phyloP scores from a whole-genome alignment of 1,140 invertebrate genomes.

The Bombus confusus region DNA sequence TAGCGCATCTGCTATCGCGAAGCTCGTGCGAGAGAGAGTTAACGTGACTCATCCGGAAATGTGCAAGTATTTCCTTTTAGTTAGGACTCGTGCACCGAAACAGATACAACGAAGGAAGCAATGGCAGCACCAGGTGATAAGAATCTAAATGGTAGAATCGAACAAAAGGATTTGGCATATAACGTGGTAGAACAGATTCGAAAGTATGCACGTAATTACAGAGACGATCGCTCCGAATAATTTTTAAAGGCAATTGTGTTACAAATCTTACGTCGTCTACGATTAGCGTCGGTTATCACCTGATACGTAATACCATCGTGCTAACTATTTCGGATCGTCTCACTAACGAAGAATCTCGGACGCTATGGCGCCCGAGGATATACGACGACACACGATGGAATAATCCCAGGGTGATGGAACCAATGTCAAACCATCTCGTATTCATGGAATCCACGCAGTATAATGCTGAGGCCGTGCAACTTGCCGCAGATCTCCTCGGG shows the following conservation, averaged over 20 bases:
- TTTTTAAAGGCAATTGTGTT: no score
- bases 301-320: neutral
- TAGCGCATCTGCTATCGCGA: neutral
- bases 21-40: no score
- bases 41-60: neutral
- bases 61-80: neutral
- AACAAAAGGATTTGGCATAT: neutral
- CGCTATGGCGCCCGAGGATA: neutral
- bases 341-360: neutral
- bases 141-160: no score
- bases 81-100: neutral
- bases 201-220: neutral
- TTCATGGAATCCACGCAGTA: neutral
- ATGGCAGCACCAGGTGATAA: no score
- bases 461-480: neutral
- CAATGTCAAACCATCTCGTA: neutral
- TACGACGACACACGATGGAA: neutral
- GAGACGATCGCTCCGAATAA: neutral
- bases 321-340: neutral
- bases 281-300: no score
- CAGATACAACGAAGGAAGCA: neutral
- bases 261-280: neutral
- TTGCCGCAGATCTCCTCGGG: neutral
- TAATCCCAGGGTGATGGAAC: neutral
- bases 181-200: neutral